Conservation (phyloP, 2,797 vertebrate species). For the Netta rufina region DNA sequence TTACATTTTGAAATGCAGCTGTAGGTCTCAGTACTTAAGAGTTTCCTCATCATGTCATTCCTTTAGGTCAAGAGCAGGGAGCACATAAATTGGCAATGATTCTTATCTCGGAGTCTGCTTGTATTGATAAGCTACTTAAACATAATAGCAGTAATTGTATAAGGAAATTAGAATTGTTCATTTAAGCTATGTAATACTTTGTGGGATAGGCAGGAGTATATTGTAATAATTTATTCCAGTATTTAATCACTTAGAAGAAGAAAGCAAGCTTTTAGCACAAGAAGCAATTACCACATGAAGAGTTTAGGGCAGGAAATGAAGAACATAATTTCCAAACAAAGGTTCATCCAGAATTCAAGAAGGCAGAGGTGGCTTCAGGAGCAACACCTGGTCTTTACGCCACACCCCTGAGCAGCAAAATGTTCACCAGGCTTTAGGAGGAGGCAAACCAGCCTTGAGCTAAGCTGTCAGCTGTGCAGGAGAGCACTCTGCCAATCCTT, state of each 20-base stretch:
- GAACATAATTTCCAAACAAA: background rate
- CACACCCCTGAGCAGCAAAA: background rate
- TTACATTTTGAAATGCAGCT: background rate
- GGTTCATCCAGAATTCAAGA: background rate
- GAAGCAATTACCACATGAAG: background rate
- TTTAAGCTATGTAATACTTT: background rate
- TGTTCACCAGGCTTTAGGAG: background rate
- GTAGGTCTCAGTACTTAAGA: background rate
- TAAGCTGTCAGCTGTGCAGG: background rate
- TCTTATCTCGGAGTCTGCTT: background rate
- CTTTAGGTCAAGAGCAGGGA: background rate
- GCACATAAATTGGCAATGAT: background rate
- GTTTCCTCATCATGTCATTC: background rate
- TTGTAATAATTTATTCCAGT: background rate
- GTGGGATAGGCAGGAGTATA: background rate
- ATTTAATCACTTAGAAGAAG: background rate
- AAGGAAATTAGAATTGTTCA: background rate
- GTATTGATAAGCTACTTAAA: background rate
- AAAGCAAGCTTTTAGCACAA: background rate
- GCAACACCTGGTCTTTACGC: background rate
- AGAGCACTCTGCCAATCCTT: background rate
- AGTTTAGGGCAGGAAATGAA: background rate
- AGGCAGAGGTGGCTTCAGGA: background rate
- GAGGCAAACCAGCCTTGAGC: background rate
- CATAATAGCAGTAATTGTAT: background rate